Conservation (phyloP, 2,113 vertebrate genomes). For the Laticauda laticaudata region DNA sequence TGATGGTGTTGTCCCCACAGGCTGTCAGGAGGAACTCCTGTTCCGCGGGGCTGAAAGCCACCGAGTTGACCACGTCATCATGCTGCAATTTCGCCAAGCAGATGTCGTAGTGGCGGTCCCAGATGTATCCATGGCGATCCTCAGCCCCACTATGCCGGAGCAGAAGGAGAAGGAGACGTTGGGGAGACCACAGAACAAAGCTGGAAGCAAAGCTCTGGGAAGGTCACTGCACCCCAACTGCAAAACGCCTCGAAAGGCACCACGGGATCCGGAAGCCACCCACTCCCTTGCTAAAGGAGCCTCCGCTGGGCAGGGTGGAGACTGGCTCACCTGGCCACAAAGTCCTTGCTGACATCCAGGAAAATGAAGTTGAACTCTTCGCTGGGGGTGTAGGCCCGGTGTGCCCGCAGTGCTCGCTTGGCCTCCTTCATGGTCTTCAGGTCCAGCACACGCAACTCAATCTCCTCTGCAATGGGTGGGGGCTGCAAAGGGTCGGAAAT, state of each 20-base stretch:
- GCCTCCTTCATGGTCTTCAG: conserved; percentile 92
- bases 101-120: conserved; percentile 97
- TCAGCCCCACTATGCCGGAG: conserved; percentile 80
- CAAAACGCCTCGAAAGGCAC: background rate
- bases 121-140: conserved; percentile 95
- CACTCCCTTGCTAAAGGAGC: background rate
- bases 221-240: fast-evolving
- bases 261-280: background rate
- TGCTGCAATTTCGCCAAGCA: conserved; percentile 91
- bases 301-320: background rate
- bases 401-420: conserved; percentile 84
- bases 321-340: conserved; percentile 86
- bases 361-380: conserved; percentile 98
- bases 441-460: conserved; percentile 91
- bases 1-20: conserved; percentile 91
- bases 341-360: conserved; percentile 93
- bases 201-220: background rate
- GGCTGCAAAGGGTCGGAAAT: conserved; percentile 94
- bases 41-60: conserved; percentile 90
- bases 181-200: too few relatives aligned
- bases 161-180: fast-evolving
- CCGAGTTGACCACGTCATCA: conserved; percentile 92
- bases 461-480: conserved; percentile 92
- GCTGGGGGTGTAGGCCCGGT: conserved; percentile 92
- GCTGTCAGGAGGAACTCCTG: conserved; percentile 94